Evolutionary conservation across 2,888 invertebrate genomes (phyloP), one percentile per base, ranked within the genome.

Genomic region (Bruchidius siliquastri): DNA sequence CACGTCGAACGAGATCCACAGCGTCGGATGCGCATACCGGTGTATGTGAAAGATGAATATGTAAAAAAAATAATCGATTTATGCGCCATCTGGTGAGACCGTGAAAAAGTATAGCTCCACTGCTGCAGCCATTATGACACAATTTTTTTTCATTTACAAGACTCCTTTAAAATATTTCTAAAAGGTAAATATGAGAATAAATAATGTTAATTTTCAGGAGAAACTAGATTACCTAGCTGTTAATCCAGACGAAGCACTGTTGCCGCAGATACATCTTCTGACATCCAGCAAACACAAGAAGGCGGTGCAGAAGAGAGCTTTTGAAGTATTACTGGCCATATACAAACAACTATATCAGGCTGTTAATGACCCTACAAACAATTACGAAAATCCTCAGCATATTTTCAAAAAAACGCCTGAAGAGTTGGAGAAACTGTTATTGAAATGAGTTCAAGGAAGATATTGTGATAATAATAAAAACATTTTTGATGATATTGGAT

Each of bases 181-280:
- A n/a, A n/a, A n/a, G n/a, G n/a, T n/a, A n/a, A n/a, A n/a, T n/a
- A n/a, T n/a, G n/a, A n/a, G n/a, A 26, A 26, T 26, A 26, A 4
- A 26, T 26, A 26, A 2, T 26, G 26, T 8, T 26, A 2, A 49
- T 49, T 88, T 89, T 70, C 84, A 93, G 93, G 92, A 91, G 79
- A 97, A 97, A 86, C 90, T 98, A 89, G 96, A 98, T 85, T 91
- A 92, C 80, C 95, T 96, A 83, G 87, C 97, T 72, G 91, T 93
- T 20, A 91, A 94, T 84, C 96, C 97, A 20, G 97, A 98, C 84
- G 90, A 92, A 49, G 89, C 96, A 77, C 88, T 94, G 30, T 86
- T 98, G 76, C 95, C 95, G 0, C 98, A 98, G 88, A 92, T 97
- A 76, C 93, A 93, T 82, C 89, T 96, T 72, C 89, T 98, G 21